Base-by-base conservation (phyloP, 2,797 vertebrate genomes). In the Basileuterus tristriatus region DNA sequence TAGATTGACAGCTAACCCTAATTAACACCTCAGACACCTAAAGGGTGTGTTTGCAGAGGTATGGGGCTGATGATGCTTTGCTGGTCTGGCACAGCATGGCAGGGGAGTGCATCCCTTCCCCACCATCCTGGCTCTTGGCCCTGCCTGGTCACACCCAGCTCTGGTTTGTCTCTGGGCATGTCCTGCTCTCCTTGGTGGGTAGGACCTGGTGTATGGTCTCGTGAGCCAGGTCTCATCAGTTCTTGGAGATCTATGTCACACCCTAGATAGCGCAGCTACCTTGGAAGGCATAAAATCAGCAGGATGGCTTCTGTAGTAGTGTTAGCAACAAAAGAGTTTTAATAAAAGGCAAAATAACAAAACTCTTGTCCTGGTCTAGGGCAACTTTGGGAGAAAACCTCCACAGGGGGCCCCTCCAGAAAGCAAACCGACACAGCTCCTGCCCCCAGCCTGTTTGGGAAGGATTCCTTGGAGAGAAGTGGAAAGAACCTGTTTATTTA, bases 391-490 rank as follows among this genome's bases (percentile, higher is more conserved):
- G 17, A 52, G 50, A 52, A 30, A 52, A 52, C 29, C 29, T 52
- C 50, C 49, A 30, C 18, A 52, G 11, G 27, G 26, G 29, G 29
- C 50, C 50, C 29, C 29, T 52, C 50, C 50, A 52, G 17, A 52
- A 52, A 30, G 50, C 50, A 52, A 52, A 52, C 29, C 50, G 27
- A 52, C 29, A 52, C 2, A 1, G 29, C 17, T 2, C 27, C 49
- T 50, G 6, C 49, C 16, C 7, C 1, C 50, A 52, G 7, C 4
- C 0, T 6, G 17, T 30, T 52, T 1, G 2, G 50, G 27, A 52
- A 52, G 17, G 27, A 52, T 52, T 52, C 27, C 50, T 52, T 1
- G 1, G 7, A 52, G 27, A 30, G 27, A 18, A 52, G 50, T 19
- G 50, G 50, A 30, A 52, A 50, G 27, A 50, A 29, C 49, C 49